A percentile compares a stretch with the other conserved stretches of the same genome.
These are phyloP conservation scores for Acleris laterana DNA, from an alignment of 2,888 invertebrate genomes.

Conservation along the genomic window DNA sequence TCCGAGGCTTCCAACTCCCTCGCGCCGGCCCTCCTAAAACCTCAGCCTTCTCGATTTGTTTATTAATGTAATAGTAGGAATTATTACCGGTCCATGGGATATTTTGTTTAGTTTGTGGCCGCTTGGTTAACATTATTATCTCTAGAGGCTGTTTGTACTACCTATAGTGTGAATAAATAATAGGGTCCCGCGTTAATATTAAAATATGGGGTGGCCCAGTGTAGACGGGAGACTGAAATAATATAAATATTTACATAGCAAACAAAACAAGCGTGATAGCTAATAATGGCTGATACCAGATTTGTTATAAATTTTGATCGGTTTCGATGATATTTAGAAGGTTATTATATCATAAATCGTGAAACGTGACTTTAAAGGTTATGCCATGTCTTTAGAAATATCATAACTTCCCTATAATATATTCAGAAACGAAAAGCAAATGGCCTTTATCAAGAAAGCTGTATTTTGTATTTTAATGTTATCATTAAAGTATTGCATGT, in stretches of 20 bases:
- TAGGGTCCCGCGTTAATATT: constrained; percentile 72
- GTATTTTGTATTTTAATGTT: too few relatives aligned
- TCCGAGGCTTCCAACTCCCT: constrained; percentile 3
- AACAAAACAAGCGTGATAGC: constrained; percentile 26
- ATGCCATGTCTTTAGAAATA: too few relatives aligned
- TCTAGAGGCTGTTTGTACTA: constrained; percentile 59
- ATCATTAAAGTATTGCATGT: too few relatives aligned
- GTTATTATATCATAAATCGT: too few relatives aligned
- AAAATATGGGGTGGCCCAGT: constrained; percentile 49
- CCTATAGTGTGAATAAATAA: constrained; percentile 75
- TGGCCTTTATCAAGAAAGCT: too few relatives aligned
- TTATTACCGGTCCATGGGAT: constrained; percentile 65
- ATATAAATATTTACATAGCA: constrained; percentile 24
- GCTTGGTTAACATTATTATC: constrained; percentile 60
- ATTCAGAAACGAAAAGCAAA: too few relatives aligned
- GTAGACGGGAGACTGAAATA: constrained; percentile 46
- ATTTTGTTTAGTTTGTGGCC: constrained; percentile 73
- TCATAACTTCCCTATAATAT: too few relatives aligned
- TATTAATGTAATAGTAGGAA: constrained; percentile 49
- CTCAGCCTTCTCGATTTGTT: constrained; percentile 20
- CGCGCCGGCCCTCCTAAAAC: background rate
- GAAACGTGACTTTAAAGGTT: too few relatives aligned
- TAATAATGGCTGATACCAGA: constrained; percentile 20
- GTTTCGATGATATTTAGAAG: background rate
- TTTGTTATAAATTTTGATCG: constrained; percentile 11